These are phyloP conservation scores for Drosophila acutilabella DNA, from an alignment of 2,888 invertebrate genomes.

Conservation along the genomic window DNA sequence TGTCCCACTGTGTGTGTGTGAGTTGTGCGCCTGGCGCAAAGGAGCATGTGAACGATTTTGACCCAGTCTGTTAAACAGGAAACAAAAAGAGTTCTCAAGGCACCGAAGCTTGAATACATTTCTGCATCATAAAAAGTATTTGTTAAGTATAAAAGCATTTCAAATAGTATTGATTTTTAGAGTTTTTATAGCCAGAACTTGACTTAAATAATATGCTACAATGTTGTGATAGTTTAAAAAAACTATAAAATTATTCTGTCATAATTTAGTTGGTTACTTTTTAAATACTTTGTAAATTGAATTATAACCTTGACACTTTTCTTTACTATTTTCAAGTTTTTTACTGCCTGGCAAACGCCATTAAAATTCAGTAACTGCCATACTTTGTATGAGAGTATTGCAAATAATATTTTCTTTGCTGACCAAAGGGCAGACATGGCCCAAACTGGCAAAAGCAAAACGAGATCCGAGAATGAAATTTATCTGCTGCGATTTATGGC, in stretches of 20 bases:
- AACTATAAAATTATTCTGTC: too few relatives aligned
- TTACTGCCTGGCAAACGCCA: not conserved
- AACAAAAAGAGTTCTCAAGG: slow-evolving; percentile 1
- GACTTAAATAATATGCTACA: too few relatives aligned
- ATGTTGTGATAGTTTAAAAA: too few relatives aligned
- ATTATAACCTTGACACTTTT: not conserved
- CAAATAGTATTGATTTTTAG: not conserved
- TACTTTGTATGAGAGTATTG: slow-evolving; percentile 29
- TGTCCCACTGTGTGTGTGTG: slow-evolving; percentile 4
- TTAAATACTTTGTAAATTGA: too few relatives aligned
- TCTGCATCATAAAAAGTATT: not conserved
- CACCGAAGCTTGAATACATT: slow-evolving; percentile 37
- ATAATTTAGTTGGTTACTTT: too few relatives aligned
- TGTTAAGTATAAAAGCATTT: not conserved
- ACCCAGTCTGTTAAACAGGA: slow-evolving; percentile 38
- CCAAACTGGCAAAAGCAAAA: slow-evolving; percentile 49
- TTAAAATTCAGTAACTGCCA: not conserved
- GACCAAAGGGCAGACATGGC: slow-evolving; percentile 56
- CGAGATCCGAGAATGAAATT: slow-evolving; percentile 70
- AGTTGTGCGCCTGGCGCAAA: slow-evolving; percentile 27
- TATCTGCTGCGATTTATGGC: slow-evolving; percentile 78
- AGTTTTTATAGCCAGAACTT: too few relatives aligned
- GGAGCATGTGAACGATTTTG: slow-evolving; percentile 69
- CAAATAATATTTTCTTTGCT: slow-evolving; percentile 56
- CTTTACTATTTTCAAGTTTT: not conserved